A percentile compares a stretch with the other conserved stretches of the same genome.
These are phyloP conservation scores for Amblyjoppa fuscipennis DNA, from an alignment of 2,888 invertebrate species.

Conservation along the genomic window DNA sequence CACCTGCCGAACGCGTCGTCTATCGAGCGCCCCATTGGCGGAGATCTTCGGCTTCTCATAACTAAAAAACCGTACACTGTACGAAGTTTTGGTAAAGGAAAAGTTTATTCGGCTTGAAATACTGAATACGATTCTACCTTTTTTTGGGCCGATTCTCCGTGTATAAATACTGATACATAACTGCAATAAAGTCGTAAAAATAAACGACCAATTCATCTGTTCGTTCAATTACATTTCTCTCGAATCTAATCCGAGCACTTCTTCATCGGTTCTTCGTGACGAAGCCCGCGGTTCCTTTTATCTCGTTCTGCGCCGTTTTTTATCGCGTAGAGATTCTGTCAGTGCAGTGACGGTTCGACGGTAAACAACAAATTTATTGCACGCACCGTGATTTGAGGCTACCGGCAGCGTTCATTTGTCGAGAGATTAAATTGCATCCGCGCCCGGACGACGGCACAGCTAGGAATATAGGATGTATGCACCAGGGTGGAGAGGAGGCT, in stretches of 20 bases:
- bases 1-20: background rate
- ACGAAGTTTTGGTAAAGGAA: background rate
- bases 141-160: background rate
- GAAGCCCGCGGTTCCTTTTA: background rate
- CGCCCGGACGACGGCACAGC: slow-evolving; percentile 43
- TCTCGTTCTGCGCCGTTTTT: background rate
- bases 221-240: background rate
- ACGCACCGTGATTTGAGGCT: slow-evolving; percentile 65
- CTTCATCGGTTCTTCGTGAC: background rate
- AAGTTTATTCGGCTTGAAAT: background rate
- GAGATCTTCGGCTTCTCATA: background rate
- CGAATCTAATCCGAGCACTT: background rate
- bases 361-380: slow-evolving; percentile 63
- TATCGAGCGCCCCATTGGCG: background rate
- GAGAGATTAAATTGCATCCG: slow-evolving; percentile 69
- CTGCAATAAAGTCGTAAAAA: background rate
- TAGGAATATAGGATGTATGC: slow-evolving; percentile 14
- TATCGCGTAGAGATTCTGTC: background rate
- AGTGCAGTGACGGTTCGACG: background rate
- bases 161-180: background rate
- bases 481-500: slow-evolving; percentile 26
- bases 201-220: background rate
- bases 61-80: background rate
- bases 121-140: background rate
- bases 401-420: slow-evolving; percentile 66